These are phyloP conservation scores for Mustela lutreola DNA, from an alignment of 2,113 vertebrate genomes.

Conservation along the genomic window DNA sequence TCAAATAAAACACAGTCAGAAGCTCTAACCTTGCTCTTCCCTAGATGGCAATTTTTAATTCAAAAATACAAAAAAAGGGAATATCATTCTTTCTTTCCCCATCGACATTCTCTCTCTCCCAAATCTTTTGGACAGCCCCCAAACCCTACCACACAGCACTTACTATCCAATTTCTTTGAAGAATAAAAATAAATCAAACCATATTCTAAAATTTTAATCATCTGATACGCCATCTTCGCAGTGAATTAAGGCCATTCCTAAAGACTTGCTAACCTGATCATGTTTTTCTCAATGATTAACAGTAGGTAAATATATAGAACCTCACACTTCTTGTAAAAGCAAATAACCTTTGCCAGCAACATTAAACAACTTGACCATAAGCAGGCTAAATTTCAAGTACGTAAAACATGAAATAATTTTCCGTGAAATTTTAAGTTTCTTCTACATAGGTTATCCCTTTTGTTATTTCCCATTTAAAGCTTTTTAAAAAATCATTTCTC, in stretches of 20 bases:
- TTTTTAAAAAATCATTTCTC: slow-evolving; percentile 47
- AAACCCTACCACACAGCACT: neutral
- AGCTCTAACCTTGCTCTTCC: neutral
- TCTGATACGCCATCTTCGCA: neutral
- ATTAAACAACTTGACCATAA: slow-evolving; percentile 48
- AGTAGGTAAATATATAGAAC: slow-evolving; percentile 15
- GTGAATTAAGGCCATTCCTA: slow-evolving; percentile 67
- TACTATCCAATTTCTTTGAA: slow-evolving; percentile 19
- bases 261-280: neutral
- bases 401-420: neutral
- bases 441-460: neutral
- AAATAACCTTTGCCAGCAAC: slow-evolving; percentile 28
- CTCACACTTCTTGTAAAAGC: neutral
- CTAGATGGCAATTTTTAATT: slow-evolving; percentile 5
- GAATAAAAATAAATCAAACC: slow-evolving; percentile 55
- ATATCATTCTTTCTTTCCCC: neutral
- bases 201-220: neutral
- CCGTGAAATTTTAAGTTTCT: slow-evolving; percentile 3
- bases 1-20: neutral
- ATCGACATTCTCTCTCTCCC: neutral
- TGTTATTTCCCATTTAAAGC: slow-evolving; percentile 14
- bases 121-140: neutral
- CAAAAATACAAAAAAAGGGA: slow-evolving; percentile 24
- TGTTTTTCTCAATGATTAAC: slow-evolving; percentile 55
- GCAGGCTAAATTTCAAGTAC: neutral